phyloP scores from a whole-genome alignment of 2,888 invertebrate genomes.

The Thumatha senex region DNA sequence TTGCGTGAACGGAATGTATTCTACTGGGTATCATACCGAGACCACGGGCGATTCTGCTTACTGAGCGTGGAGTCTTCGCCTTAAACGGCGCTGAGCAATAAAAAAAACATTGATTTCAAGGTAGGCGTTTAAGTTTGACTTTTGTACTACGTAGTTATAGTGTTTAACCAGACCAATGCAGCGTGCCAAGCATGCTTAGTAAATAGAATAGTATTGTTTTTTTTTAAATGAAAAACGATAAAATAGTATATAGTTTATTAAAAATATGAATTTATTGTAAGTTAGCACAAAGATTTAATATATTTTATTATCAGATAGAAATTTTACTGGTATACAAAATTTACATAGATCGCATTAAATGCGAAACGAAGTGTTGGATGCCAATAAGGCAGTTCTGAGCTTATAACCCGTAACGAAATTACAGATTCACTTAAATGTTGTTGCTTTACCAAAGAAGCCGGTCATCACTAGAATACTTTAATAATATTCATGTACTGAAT shows the following conservation, averaged over 20 bases:
- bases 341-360: constrained; percentile 76
- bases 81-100: too few species aligned
- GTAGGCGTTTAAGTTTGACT: too few species aligned
- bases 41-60: too few species aligned
- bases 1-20: too few species aligned
- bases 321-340: constrained; percentile 80
- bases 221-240: constrained; percentile 59
- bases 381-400: constrained; percentile 64
- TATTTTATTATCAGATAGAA: constrained; percentile 82
- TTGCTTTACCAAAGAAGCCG: constrained; percentile 28
- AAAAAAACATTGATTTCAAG: too few species aligned
- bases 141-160: constrained; percentile 43
- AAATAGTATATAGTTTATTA: constrained; percentile 78
- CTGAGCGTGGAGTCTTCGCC: too few species aligned
- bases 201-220: constrained; percentile 63
- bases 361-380: constrained; percentile 63
- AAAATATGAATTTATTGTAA: constrained; percentile 81
- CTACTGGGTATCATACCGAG: too few species aligned
- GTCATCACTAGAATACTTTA: constrained; percentile 12
- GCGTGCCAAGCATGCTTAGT: constrained; percentile 76
- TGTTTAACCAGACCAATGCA: constrained; percentile 72
- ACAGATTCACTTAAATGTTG: constrained; percentile 14
- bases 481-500: too few species aligned
- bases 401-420: constrained; percentile 46
- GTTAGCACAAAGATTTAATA: constrained; percentile 84